Percentiles rank a stretch among this genome's conserved stretches.
Conservation (phyloP, 2,113 vertebrate genomes). For the Thamnophis sirtalis region DNA sequence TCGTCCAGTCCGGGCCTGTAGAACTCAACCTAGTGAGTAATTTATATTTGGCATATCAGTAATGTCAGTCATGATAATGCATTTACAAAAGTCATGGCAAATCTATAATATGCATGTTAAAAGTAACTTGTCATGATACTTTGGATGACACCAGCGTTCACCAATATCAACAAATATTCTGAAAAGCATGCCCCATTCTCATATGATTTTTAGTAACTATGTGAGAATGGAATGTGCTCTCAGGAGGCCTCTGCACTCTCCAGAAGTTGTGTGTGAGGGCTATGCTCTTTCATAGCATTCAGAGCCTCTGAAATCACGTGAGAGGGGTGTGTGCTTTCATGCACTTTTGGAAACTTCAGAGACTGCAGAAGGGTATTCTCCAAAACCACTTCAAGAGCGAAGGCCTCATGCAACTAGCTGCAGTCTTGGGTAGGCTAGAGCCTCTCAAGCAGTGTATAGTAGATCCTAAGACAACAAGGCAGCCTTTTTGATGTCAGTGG, state of each 20-base stretch:
- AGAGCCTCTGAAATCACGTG: background rate
- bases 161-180: background rate
- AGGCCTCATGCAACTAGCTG: background rate
- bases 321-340: background rate
- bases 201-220: background rate
- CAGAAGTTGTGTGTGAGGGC: background rate
- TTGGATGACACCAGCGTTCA: background rate
- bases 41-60: background rate
- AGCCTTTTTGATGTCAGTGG: background rate
- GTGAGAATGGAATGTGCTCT: background rate
- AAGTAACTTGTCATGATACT: background rate
- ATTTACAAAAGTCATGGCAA: background rate
- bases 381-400: background rate
- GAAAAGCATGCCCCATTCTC: background rate
- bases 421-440: background rate
- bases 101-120: background rate
- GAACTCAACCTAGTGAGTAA: slow-evolving; percentile 85
- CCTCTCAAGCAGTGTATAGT: background rate
- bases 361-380: background rate
- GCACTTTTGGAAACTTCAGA: background rate
- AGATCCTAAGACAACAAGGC: background rate
- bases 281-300: background rate
- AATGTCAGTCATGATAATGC: background rate
- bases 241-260: background rate
- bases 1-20: slow-evolving; percentile 85